A percentile compares a stretch with the other conserved stretches of the same genome.
phyloP scores from a whole-genome alignment of 1,140 invertebrate genomes.

The Drosophila nigrodunni region DNA sequence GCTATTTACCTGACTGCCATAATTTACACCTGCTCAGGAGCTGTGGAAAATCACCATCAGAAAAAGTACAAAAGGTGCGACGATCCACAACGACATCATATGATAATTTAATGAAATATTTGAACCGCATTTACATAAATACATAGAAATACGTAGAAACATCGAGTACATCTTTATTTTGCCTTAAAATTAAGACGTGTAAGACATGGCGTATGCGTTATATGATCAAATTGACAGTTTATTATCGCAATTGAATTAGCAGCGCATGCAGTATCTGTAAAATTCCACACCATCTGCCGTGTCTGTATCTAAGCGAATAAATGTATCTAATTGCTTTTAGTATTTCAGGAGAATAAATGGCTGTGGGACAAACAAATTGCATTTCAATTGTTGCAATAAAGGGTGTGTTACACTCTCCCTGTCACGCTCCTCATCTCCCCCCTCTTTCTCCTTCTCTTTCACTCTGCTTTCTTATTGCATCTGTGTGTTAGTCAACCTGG shows the following conservation, averaged over 20 bases:
- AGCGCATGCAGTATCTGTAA: conserved; percentile 27
- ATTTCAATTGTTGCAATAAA: conserved; percentile 59
- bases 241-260: conserved; percentile 37
- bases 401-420: background rate
- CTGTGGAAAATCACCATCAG: conserved; percentile 10
- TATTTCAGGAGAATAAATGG: conserved; percentile 22
- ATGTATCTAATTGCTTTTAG: conserved; percentile 9
- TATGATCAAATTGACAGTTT: conserved; percentile 31
- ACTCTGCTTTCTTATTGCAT: background rate
- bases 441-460: background rate
- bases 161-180: conserved; percentile 4
- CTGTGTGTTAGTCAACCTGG: conserved; percentile 10
- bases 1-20: background rate
- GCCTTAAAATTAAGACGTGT: conserved; percentile 31
- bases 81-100: conserved; percentile 3
- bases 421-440: background rate
- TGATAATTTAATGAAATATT: conserved; percentile 5
- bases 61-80: background rate
- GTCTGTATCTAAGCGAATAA: background rate
- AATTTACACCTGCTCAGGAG: conserved; percentile 12
- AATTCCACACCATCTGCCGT: conserved; percentile 35
- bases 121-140: background rate
- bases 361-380: conserved; percentile 44
- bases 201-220: conserved; percentile 74
- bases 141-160: background rate